Conservation (phyloP, 1,140 invertebrate genomes). For the Drosophila mayri region DNA sequence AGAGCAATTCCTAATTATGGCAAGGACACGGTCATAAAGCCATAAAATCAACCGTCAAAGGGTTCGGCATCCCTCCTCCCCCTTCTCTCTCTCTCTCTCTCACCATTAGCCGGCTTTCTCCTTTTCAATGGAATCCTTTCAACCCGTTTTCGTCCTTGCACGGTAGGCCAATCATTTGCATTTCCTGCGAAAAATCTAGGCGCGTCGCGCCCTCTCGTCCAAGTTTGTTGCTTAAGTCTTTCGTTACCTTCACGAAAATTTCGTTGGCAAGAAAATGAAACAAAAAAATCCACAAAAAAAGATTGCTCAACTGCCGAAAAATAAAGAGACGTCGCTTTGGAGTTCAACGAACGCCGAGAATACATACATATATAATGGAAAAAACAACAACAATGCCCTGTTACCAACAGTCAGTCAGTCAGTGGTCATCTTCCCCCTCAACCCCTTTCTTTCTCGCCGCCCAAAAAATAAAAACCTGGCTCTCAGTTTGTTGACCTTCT, state of each 20-base stretch:
- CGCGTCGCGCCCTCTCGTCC: constrained; percentile 26
- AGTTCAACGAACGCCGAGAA: constrained; percentile 75
- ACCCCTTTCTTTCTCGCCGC: background rate
- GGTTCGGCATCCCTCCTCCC: constrained; percentile 32
- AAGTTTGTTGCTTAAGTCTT: constrained; percentile 78
- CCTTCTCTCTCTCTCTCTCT: background rate
- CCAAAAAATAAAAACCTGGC: constrained; percentile 58
- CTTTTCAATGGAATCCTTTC: constrained; percentile 47
- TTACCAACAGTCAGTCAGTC: constrained; percentile 70
- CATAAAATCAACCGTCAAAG: constrained; percentile 72
- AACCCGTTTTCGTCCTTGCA: constrained; percentile 58
- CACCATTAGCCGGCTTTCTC: constrained; percentile 55
- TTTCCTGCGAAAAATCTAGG: constrained; percentile 53
- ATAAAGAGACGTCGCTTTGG: constrained; percentile 28
- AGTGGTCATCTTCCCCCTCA: constrained; percentile 42
- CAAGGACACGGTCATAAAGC: constrained; percentile 77
- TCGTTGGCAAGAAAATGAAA: constrained; percentile 16
- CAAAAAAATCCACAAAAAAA: constrained; percentile 40
- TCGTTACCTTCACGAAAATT: constrained; percentile 44
- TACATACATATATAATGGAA: constrained; percentile 66
- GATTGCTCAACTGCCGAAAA: constrained; percentile 66
- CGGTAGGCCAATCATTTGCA: constrained; percentile 68
- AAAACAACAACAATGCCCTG: constrained; percentile 66
- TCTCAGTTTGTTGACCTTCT: constrained; percentile 74
- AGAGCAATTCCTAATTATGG: constrained; percentile 67